A percentile compares a stretch with the other conserved stretches of the same genome.
These are phyloP conservation scores for Mesorhabditis sp. DNA, from an alignment of 2,888 invertebrate species.

Conservation along the genomic window DNA sequence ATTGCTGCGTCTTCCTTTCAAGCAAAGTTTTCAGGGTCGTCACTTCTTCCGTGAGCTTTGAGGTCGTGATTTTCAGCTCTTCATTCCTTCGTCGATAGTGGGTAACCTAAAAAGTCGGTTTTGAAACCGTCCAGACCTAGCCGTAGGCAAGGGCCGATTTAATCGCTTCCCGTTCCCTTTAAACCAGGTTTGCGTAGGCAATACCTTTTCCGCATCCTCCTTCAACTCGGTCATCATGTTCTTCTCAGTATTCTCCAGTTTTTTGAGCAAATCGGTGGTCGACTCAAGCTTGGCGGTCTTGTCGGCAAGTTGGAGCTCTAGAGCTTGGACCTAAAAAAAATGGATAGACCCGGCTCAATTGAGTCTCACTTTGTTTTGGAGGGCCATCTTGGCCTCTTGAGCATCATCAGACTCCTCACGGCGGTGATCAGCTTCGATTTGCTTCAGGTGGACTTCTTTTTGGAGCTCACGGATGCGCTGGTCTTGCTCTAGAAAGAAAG, in stretches of 20 bases:
- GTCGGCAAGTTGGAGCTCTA: conserved; percentile 34
- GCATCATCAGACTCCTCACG: background rate
- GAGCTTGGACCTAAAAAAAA: conserved; percentile 15
- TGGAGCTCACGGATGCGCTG: conserved; percentile 3
- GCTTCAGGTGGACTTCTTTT: background rate
- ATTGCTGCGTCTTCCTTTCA: conserved; percentile 12
- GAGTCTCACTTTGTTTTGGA: background rate
- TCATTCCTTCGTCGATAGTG: conserved; percentile 9
- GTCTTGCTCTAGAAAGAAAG: background rate
- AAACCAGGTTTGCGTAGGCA: conserved; percentile 6
- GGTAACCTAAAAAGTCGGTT: background rate
- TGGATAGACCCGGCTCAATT: background rate
- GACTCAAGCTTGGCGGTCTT: conserved; percentile 28
- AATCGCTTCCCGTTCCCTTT: conserved; percentile 21
- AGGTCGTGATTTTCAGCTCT: conserved; percentile 11
- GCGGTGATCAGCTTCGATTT: conserved; percentile 2
- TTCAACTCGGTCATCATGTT: conserved; percentile 25
- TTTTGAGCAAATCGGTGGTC: conserved; percentile 24
- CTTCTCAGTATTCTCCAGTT: conserved; percentile 31
- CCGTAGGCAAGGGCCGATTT: conserved; percentile 23
- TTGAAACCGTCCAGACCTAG: conserved; percentile 8
- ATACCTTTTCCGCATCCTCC: conserved; percentile 25
- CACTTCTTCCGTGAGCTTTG: conserved; percentile 14
- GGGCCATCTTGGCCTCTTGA: background rate
- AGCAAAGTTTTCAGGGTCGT: conserved; percentile 8